phyloP scores from a whole-genome alignment of 2,888 invertebrate genomes.

The Xanthostigma xanthostigma region DNA sequence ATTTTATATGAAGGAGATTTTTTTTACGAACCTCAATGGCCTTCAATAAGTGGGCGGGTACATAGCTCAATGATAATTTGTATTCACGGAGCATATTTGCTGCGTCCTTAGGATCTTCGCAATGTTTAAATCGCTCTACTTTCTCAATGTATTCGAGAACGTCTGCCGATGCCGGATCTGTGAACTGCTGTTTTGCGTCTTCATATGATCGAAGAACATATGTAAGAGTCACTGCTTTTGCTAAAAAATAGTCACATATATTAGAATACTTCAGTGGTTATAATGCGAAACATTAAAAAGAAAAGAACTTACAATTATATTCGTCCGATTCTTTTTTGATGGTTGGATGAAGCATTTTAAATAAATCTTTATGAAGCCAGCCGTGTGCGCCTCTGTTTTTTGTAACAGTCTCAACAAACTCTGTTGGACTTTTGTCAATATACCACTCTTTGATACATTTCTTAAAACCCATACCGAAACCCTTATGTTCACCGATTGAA shows the following conservation, averaged over 20 bases:
- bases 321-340: conserved; percentile 20
- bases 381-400: conserved; percentile 46
- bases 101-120: conserved; percentile 10
- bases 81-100: background rate
- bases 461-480: conserved; percentile 48
- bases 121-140: conserved; percentile 23
- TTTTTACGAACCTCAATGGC: conserved; percentile 35
- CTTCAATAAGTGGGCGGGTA: conserved; percentile 51
- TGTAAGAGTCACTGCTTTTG: conserved; percentile 15
- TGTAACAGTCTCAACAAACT: conserved; percentile 46
- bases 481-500: conserved; percentile 14
- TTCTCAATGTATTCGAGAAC: conserved; percentile 19
- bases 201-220: conserved; percentile 26
- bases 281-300: conserved; percentile 1
- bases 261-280: conserved; percentile 5
- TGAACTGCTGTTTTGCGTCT: conserved; percentile 28
- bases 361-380: conserved; percentile 58
- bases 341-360: conserved; percentile 45
- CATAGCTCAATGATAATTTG: conserved; percentile 35
- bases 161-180: conserved; percentile 25
- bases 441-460: conserved; percentile 52
- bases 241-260: conserved; percentile 14
- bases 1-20: too few relatives aligned
- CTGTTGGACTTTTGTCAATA: conserved; percentile 37
- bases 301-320: conserved; percentile 17